phyloP scores from a whole-genome alignment of 2,113 vertebrate species.

The Albula goreensis region DNA sequence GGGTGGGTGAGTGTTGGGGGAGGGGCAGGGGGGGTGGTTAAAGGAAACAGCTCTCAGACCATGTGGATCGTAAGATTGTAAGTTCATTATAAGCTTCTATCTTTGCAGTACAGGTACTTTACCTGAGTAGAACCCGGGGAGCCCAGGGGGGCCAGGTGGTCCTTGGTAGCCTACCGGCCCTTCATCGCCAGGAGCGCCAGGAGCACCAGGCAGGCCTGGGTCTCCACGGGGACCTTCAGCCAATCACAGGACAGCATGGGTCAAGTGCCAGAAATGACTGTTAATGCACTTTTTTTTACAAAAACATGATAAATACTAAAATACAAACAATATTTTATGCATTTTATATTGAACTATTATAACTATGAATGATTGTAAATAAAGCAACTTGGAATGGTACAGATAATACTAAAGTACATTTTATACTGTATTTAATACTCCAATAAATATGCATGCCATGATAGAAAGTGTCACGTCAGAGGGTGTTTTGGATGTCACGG shows the following conservation, averaged over 20 bases:
- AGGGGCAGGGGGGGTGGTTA: no score
- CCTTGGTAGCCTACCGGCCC: constrained; percentile 75
- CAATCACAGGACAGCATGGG: constrained; percentile 32
- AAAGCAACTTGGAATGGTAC: no score
- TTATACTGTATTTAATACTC: no score
- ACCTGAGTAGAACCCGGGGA: constrained; percentile 67
- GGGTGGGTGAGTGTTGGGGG: not conserved
- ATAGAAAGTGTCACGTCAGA: no score
- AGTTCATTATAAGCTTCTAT: not conserved
- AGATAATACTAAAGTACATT: no score
- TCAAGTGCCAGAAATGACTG: not conserved
- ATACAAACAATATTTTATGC: no score
- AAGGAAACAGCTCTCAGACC: not conserved
- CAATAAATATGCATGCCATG: no score
- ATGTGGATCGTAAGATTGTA: not conserved
- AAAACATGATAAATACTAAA: no score
- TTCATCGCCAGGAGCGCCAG: constrained; percentile 73
- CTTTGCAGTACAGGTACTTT: constrained; percentile 18
- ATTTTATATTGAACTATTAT: no score
- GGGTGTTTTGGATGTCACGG: no score
- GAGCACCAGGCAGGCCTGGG: constrained; percentile 66
- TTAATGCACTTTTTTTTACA: not conserved
- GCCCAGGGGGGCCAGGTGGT: constrained; percentile 72
- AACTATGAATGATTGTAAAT: no score
- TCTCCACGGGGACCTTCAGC: constrained; percentile 76